Percentiles rank a stretch among this genome's conserved stretches.
Evolutionary conservation across 2,888 invertebrate genomes (phyloP).

Genomic region (Helleia helle): DNA sequence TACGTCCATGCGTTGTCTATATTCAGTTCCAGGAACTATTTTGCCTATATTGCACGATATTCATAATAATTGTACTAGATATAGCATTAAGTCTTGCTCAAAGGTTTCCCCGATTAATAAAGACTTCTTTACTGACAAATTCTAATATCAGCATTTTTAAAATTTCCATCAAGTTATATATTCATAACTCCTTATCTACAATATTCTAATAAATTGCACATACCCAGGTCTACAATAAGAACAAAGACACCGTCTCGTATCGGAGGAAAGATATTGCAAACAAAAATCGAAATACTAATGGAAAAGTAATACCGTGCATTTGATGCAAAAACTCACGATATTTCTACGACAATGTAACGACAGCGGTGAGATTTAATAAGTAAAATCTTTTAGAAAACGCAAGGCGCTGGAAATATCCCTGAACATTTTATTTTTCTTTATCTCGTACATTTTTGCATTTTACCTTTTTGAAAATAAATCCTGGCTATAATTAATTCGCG

Average conservation of each 20-base stretch:
- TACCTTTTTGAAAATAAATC: slow-evolving; percentile 1
- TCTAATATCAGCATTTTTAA: too few relatives aligned
- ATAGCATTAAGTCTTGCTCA: too few relatives aligned
- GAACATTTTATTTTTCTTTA: slow-evolving; percentile 3
- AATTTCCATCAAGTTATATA: too few relatives aligned
- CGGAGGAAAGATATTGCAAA: slow-evolving; percentile 26
- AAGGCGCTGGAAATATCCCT: slow-evolving; percentile 8
- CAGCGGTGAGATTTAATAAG: slow-evolving; percentile 22
- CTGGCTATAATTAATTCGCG: neutral
- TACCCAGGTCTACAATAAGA: slow-evolving; percentile 10
- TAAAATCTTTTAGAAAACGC: slow-evolving; percentile 11
- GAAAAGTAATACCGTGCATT: slow-evolving; percentile 36
- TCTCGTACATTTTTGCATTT: slow-evolving; percentile 3
- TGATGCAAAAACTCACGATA: slow-evolving; percentile 31
- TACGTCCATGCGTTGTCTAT: too few relatives aligned
- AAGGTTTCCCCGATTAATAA: too few relatives aligned
- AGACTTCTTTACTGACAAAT: too few relatives aligned
- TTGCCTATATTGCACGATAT: too few relatives aligned
- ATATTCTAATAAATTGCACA: too few relatives aligned
- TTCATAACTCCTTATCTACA: too few relatives aligned
- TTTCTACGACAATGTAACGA: slow-evolving; percentile 24
- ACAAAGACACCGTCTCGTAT: slow-evolving; percentile 18
- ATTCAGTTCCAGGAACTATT: too few relatives aligned
- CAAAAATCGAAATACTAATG: slow-evolving; percentile 36
- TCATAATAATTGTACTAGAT: too few relatives aligned